Base-by-base conservation (phyloP, 2,797 vertebrate species). In the Chelonia mydas region DNA sequence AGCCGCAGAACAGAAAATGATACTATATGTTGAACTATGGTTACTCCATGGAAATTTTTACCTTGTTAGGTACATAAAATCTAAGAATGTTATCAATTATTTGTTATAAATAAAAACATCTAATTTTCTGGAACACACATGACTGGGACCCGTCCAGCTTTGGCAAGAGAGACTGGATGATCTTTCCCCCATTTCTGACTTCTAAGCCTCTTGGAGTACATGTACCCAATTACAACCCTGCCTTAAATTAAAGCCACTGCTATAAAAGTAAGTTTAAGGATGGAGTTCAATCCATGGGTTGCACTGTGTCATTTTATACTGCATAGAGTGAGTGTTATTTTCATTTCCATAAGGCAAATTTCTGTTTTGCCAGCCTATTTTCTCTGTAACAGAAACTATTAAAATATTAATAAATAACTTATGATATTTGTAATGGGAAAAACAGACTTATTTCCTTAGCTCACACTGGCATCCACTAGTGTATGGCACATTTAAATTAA, bases 331-430 rank as follows among this genome's bases (percentile, higher is more conserved):
- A 11, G 6, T 5, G 59, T 28, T 65, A 81, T 5, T 59, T 28
- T 65, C 65, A 3, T 45, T 88, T 78, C 95, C 92, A 92, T 79
- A 2, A 51, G 91, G 7, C 37, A 90, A 72, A 65, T 59, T 33
- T 74, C 47, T 37, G 17, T 86, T 89, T 37, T 86, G 54, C 15
- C 54, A 41, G 50, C 28, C 47, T 33, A 65, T 33, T 86, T 57
- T 21, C 21, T 77, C 41, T 25, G 47, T 17, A 85, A 83, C 0
- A 87, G 72, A 55, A 87, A 55, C 47, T 37, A 7, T 45, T 74
- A 87, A 86, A 93, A 68, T 68, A 68, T 37, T 37, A 37, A 37
- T 17, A 68, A 68, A 68, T 68, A 68, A 68, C 37, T 37, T 37
- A 37, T 2, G 6, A 45, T 72, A 41, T 41, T 28, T 87, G 11